These are phyloP conservation scores for Merops nubicus DNA, from an alignment of 2,113 vertebrate species.

Conservation along the genomic window DNA sequence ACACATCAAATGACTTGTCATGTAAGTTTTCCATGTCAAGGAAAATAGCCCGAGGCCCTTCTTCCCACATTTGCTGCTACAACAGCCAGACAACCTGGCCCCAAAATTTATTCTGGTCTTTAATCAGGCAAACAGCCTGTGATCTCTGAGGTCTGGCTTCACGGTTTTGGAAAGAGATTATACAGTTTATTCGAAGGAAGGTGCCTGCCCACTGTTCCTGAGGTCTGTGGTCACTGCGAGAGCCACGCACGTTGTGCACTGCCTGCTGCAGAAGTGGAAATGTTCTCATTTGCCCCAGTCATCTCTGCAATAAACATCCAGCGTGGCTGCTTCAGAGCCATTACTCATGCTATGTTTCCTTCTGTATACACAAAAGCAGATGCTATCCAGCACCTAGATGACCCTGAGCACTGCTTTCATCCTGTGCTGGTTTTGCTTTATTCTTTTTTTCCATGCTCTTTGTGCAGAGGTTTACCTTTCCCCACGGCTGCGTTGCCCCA, in stretches of 20 bases:
- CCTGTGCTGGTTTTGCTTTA: not conserved
- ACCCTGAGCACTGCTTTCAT: constrained; percentile 10
- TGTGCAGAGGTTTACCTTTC: not conserved
- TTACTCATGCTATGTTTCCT: not conserved
- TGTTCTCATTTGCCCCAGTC: not conserved
- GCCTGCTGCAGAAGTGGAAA: not conserved
- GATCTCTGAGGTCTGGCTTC: constrained; percentile 20
- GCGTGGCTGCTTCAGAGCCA: not conserved
- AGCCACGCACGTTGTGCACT: not conserved
- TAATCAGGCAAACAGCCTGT: constrained; percentile 49
- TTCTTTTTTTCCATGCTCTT: not conserved
- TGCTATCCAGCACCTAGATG: constrained; percentile 37
- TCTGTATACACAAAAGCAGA: constrained; percentile 6
- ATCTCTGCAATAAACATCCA: not conserved
- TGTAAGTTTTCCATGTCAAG: constrained; percentile 58
- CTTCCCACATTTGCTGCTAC: constrained; percentile 44
- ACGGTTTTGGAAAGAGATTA: not conserved
- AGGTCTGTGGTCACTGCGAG: not conserved
- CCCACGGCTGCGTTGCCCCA: not conserved
- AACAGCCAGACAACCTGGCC: constrained; percentile 53
- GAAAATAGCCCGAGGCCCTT: constrained; percentile 51
- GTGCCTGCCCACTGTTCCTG: not conserved
- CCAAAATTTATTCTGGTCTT: constrained; percentile 49
- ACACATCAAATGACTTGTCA: constrained; percentile 59
- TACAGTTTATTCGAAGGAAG: not conserved